Percentiles rank a stretch among this genome's conserved stretches.
phyloP scores from a whole-genome alignment of 2,888 invertebrate species.

The Cepaea hortensis region DNA sequence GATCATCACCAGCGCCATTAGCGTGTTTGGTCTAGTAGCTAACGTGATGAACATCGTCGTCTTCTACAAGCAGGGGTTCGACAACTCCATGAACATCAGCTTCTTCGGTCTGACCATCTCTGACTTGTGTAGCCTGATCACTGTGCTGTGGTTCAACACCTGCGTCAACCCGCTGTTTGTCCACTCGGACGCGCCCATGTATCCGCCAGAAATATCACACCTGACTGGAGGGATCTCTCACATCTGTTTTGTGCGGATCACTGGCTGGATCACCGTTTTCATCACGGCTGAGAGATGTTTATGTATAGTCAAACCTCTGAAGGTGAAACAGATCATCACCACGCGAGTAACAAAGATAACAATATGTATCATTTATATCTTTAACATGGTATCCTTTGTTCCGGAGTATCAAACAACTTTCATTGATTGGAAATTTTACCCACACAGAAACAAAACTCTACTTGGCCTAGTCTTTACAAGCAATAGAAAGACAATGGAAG shows the following conservation, averaged over 20 bases:
- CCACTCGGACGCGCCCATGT: no score
- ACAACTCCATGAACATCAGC: no score
- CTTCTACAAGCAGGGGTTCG: no score
- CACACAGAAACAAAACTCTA: background rate
- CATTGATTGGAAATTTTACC: background rate
- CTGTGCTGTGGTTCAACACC: no score
- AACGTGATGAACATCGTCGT: no score
- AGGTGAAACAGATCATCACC: background rate
- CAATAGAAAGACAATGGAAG: constrained; percentile 8
- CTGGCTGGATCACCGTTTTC: constrained; percentile 12
- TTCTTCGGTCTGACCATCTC: no score
- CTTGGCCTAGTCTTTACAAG: constrained; percentile 16
- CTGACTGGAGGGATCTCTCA: no score
- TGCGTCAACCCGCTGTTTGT: no score
- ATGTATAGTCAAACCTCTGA: constrained; percentile 1
- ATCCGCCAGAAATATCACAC: background rate
- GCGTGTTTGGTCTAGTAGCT: no score
- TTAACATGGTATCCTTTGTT: background rate
- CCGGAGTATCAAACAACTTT: constrained; percentile 16
- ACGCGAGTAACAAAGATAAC: background rate
- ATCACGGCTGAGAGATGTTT: constrained; percentile 22
- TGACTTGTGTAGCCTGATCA: no score
- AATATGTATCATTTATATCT: background rate
- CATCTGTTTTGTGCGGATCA: background rate
- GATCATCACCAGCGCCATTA: no score